Evolutionary conservation across 1,140 invertebrate species (phyloP).

Genomic region (Papilio dardanus): DNA sequence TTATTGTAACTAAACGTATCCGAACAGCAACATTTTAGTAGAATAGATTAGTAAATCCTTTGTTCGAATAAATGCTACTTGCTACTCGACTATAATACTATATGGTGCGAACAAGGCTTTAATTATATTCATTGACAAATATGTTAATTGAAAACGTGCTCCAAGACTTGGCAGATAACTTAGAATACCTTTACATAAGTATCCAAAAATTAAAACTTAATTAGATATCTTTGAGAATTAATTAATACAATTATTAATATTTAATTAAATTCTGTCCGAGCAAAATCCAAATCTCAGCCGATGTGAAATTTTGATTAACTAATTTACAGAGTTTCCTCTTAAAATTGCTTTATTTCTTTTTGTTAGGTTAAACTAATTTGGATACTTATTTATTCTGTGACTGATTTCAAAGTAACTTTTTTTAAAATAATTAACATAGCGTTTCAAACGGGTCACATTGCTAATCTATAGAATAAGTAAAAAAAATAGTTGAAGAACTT

Average conservation of each 20-base stretch:
- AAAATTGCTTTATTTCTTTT: neutral
- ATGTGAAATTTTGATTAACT: slow-evolving; percentile 17
- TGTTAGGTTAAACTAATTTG: neutral
- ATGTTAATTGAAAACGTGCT: slow-evolving; percentile 17
- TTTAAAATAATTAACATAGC: too few relatives aligned
- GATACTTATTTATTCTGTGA: neutral
- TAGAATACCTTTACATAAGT: neutral
- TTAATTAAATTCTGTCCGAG: slow-evolving; percentile 4
- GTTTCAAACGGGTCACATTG: too few relatives aligned
- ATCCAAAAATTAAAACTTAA: slow-evolving; percentile 1
- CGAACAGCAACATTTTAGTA: too few relatives aligned
- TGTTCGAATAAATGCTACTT: too few relatives aligned
- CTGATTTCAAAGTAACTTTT: neutral
- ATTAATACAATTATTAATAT: neutral
- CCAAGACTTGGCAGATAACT: neutral
- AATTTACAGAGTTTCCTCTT: neutral
- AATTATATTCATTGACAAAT: too few relatives aligned
- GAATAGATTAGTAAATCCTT: too few relatives aligned
- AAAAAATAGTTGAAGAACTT: too few relatives aligned
- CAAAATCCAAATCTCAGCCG: neutral
- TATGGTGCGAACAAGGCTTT: too few relatives aligned
- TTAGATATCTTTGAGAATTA: slow-evolving; percentile 8
- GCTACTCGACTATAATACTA: too few relatives aligned
- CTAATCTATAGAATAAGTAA: too few relatives aligned
- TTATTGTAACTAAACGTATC: too few relatives aligned